Percentiles rank a stretch among this genome's conserved stretches.
These are phyloP conservation scores for Halichondria panicea DNA, from an alignment of 37 sponge, comb jelly and placozoan genomes.

Conservation along the genomic window DNA sequence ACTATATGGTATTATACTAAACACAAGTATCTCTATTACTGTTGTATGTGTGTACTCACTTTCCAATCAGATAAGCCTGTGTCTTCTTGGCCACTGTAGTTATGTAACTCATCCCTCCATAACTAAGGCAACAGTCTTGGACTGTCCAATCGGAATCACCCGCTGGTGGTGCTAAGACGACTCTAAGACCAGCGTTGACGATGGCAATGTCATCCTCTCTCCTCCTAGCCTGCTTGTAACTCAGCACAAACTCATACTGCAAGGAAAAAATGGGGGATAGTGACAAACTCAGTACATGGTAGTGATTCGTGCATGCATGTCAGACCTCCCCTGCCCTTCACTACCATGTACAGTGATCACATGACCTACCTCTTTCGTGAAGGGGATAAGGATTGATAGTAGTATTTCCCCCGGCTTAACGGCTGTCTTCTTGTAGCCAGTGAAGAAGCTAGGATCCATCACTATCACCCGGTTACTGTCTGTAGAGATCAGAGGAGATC, in stretches of 20 bases:
- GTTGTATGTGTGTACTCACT: constrained; percentile 27
- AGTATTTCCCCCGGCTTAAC: constrained; percentile 73
- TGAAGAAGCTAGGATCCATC: constrained; percentile 71
- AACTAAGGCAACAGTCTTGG: constrained; percentile 40
- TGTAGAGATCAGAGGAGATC: too few species aligned
- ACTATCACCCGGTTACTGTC: constrained; percentile 16
- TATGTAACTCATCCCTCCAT: constrained; percentile 76
- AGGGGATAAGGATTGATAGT: constrained; percentile 75
- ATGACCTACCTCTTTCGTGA: constrained; percentile 48
- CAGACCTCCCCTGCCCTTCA: too few species aligned
- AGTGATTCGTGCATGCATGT: too few species aligned
- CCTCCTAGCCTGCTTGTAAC: constrained; percentile 81
- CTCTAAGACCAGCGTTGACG: constrained; percentile 78
- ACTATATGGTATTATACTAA: too few species aligned
- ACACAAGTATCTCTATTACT: too few species aligned
- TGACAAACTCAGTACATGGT: too few species aligned
- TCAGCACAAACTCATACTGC: constrained; percentile 69
- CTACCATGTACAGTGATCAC: too few species aligned
- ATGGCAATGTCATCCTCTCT: constrained; percentile 86
- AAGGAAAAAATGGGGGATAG: background rate
- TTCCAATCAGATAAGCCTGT: constrained; percentile 52
- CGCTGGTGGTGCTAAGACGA: constrained; percentile 37
- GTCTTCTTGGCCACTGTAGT: constrained; percentile 63
- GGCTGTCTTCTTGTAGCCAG: constrained; percentile 69
- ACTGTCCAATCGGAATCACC: constrained; percentile 31